Conservation (phyloP, 2,888 invertebrate genomes). For the Agonopterix arenella region DNA sequence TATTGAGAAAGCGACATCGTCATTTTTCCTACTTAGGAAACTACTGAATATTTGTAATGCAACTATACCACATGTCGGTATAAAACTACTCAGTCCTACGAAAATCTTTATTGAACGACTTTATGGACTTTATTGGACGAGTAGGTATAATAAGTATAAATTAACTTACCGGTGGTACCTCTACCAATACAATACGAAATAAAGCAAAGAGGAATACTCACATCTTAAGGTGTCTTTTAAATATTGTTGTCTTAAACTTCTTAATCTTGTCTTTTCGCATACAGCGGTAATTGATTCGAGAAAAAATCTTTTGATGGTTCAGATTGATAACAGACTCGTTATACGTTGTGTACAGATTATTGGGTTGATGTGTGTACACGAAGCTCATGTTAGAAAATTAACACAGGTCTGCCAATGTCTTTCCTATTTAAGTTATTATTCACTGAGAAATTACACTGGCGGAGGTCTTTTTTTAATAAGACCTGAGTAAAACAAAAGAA, state of each 20-base stretch:
- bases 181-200: background rate
- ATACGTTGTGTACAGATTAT: constrained; percentile 34
- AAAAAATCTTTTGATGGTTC: constrained; percentile 38
- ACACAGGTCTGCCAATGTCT: constrained; percentile 9
- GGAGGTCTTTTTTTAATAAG: constrained; percentile 45
- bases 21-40: too few relatives aligned
- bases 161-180: too few relatives aligned
- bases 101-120: too few relatives aligned
- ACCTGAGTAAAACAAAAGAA: constrained; percentile 25
- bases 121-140: too few relatives aligned
- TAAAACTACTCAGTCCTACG: too few relatives aligned
- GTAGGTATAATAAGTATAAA: too few relatives aligned
- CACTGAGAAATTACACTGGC: constrained; percentile 14
- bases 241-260: constrained; percentile 53
- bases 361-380: constrained; percentile 38
- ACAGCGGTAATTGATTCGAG: constrained; percentile 38
- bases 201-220: constrained; percentile 34
- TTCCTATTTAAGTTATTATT: constrained; percentile 6
- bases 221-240: constrained; percentile 57
- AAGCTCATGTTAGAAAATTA: constrained; percentile 52
- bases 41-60: too few relatives aligned
- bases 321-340: constrained; percentile 27
- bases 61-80: too few relatives aligned
- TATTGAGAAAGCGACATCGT: too few relatives aligned
- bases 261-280: constrained; percentile 56